These are phyloP conservation scores for Scortum barcoo DNA, from an alignment of 2,113 vertebrate species.

Conservation along the genomic window DNA sequence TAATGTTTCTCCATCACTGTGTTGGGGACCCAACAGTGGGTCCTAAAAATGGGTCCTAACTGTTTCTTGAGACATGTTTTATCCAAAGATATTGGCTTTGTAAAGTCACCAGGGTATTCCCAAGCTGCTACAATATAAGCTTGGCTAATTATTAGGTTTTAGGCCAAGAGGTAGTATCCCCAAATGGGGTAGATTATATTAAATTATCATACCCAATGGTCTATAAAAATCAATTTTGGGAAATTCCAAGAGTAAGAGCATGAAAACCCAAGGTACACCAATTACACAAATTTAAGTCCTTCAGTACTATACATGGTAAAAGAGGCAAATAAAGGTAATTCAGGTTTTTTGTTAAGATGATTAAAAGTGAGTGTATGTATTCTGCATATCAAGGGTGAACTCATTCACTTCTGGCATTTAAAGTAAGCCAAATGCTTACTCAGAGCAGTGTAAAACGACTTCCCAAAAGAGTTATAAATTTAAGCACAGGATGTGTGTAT, in stretches of 20 bases:
- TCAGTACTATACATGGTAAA: not conserved
- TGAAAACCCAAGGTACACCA: conserved; percentile 27
- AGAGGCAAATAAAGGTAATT: not conserved
- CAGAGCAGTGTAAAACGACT: conserved; percentile 20
- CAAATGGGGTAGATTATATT: conserved; percentile 24
- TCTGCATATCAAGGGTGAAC: conserved; percentile 15
- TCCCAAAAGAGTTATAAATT: conserved; percentile 17
- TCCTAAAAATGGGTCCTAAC: not conserved
- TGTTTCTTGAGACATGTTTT: conserved; percentile 28
- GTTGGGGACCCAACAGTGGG: conserved; percentile 3
- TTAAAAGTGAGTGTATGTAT: conserved; percentile 19
- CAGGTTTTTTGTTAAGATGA: not conserved
- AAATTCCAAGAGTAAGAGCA: conserved; percentile 34
- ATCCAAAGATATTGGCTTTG: conserved; percentile 34
- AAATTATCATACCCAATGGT: conserved; percentile 39
- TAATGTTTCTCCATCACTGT: conserved; percentile 29
- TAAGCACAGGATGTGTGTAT: conserved; percentile 21
- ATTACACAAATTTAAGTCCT: not conserved
- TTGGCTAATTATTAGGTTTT: conserved; percentile 32
- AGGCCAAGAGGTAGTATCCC: conserved; percentile 28
- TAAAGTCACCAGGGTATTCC: conserved; percentile 39
- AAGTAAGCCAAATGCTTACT: conserved; percentile 18
- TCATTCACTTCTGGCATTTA: conserved; percentile 24
- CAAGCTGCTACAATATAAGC: conserved; percentile 34
- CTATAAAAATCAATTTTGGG: conserved; percentile 31